Conservation (phyloP, 2,113 vertebrate species). For the Holacanthus passer region DNA sequence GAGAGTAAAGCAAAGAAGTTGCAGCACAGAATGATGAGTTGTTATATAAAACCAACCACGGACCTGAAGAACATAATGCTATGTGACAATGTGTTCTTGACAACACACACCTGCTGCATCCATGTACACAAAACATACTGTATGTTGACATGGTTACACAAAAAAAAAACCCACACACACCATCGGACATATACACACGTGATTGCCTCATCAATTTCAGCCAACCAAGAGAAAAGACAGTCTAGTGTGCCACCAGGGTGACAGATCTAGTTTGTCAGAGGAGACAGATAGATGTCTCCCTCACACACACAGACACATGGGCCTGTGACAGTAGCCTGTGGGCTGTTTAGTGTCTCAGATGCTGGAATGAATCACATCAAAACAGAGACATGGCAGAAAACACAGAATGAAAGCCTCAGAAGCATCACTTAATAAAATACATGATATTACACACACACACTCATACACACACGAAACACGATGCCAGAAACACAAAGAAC, state of each 20-base stretch:
- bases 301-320: slow-evolving; percentile 37
- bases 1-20: neutral
- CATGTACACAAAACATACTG: slow-evolving; percentile 15
- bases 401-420: slow-evolving; percentile 51
- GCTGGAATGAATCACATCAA: slow-evolving; percentile 77
- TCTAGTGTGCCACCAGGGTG: slow-evolving; percentile 53
- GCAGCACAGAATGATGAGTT: neutral
- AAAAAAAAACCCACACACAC: slow-evolving; percentile 13
- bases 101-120: slow-evolving; percentile 3
- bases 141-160: slow-evolving; percentile 1
- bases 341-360: slow-evolving; percentile 74
- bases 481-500: slow-evolving; percentile 11
- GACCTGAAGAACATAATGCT: slow-evolving; percentile 2
- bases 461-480: neutral
- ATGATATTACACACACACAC: slow-evolving; percentile 11
- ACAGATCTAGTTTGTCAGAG: slow-evolving; percentile 75
- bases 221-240: slow-evolving; percentile 63
- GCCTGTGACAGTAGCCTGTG: slow-evolving; percentile 63
- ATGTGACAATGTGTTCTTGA: neutral
- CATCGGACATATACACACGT: slow-evolving; percentile 27
- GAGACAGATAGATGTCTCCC: slow-evolving; percentile 64
- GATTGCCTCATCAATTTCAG: slow-evolving; percentile 68
- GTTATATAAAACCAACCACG: slow-evolving; percentile 2
- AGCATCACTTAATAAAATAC: slow-evolving; percentile 58
- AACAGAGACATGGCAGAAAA: slow-evolving; percentile 67